phyloP scores from a whole-genome alignment of 2,888 invertebrate species.

The Nowickia ferox region DNA sequence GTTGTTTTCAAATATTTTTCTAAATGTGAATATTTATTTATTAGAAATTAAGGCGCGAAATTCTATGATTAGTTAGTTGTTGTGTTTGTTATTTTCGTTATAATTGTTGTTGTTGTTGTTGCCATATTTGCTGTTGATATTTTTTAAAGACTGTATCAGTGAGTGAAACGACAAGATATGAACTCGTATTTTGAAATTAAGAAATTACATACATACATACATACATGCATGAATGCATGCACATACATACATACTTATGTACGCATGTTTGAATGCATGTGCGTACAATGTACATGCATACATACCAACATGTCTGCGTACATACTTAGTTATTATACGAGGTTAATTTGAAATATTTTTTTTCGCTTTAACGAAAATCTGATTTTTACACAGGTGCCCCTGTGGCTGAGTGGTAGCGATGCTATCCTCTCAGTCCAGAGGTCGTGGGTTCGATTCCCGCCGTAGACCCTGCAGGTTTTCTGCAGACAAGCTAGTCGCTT shows the following conservation, averaged over 20 bases:
- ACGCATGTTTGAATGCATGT: background rate
- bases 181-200: background rate
- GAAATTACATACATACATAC: background rate
- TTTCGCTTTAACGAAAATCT: no score
- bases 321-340: no score
- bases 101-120: conserved; percentile 30
- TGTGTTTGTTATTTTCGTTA: conserved; percentile 9
- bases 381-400: no score
- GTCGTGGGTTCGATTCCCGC: no score
- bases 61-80: conserved; percentile 46
- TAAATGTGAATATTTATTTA: conserved; percentile 58
- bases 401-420: no score
- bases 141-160: conserved; percentile 2
- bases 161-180: background rate
- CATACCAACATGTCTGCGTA: background rate
- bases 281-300: background rate
- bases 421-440: no score
- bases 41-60: conserved; percentile 68
- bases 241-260: background rate
- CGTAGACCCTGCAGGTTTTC: no score
- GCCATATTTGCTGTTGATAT: conserved; percentile 20
- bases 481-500: no score
- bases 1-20: conserved; percentile 54
- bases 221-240: background rate
- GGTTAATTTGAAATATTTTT: no score